These are phyloP conservation scores for Melanotaenia nigrans DNA, from an alignment of 2,797 vertebrate species.

Conservation along the genomic window DNA sequence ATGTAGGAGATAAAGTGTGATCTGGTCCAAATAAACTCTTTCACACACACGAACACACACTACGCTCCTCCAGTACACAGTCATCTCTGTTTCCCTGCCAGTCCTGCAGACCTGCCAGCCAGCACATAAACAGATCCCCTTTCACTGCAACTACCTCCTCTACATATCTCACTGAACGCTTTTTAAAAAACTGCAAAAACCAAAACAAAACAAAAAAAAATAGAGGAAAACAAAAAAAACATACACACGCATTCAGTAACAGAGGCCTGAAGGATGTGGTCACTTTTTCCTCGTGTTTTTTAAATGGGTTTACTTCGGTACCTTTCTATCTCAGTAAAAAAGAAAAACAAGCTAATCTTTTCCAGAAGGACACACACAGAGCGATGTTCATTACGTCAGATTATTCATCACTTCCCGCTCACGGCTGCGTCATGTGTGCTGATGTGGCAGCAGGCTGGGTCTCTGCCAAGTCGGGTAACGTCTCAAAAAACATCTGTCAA, in stretches of 20 bases:
- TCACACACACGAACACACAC: not conserved
- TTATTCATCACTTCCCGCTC: conserved; percentile 11
- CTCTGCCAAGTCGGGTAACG: not conserved
- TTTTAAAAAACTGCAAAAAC: conserved; percentile 40
- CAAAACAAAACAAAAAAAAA: too few relatives aligned
- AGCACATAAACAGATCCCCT: conserved; percentile 61
- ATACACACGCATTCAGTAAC: conserved; percentile 6
- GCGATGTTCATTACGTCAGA: not conserved
- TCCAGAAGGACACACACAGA: not conserved
- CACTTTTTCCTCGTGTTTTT: not conserved
- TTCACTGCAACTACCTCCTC: conserved; percentile 42
- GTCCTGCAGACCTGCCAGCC: conserved; percentile 39
- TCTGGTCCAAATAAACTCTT: not conserved
- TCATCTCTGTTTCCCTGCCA: conserved; percentile 58
- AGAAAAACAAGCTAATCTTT: not conserved
- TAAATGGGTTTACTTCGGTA: not conserved
- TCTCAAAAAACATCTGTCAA: not conserved
- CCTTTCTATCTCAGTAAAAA: not conserved
- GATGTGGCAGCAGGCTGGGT: too few relatives aligned
- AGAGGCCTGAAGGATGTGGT: conserved; percentile 4
- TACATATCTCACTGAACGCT: conserved; percentile 42
- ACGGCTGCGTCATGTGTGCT: not conserved
- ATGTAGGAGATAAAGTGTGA: not conserved
- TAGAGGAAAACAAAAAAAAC: not conserved
- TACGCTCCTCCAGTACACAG: conserved; percentile 46